phyloP scores from a whole-genome alignment of 1,140 invertebrate species.

The Drosophila suzukii region DNA sequence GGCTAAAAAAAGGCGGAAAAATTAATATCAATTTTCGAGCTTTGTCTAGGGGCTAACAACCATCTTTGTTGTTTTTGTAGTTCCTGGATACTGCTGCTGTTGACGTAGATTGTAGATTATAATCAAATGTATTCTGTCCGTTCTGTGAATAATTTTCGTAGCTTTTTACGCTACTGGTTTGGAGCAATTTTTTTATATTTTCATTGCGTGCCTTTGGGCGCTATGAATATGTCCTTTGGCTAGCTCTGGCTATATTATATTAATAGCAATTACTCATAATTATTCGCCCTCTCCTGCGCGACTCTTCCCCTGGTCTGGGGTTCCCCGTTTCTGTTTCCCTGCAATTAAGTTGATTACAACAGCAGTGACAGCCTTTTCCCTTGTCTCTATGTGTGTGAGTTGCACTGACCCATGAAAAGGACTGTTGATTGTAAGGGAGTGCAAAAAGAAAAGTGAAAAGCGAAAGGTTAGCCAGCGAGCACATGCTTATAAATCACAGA shows the following conservation, averaged over 20 bases:
- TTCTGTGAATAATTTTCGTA: slow-evolving; percentile 37
- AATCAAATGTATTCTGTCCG: slow-evolving; percentile 55
- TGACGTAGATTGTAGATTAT: slow-evolving; percentile 67
- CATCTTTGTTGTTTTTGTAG: slow-evolving; percentile 30
- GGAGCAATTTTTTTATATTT: slow-evolving; percentile 47
- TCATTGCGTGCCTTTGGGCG: slow-evolving; percentile 68
- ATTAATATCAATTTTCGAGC: slow-evolving; percentile 82
- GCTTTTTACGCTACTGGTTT: slow-evolving; percentile 23
- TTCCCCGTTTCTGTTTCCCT: slow-evolving; percentile 5
- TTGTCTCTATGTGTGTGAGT: slow-evolving; percentile 12
- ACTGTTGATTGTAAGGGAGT: slow-evolving; percentile 26
- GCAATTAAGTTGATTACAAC: slow-evolving; percentile 78
- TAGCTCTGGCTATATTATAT: slow-evolving; percentile 65
- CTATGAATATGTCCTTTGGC: slow-evolving; percentile 62
- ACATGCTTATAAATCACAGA: slow-evolving; percentile 54
- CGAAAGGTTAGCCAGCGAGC: slow-evolving; percentile 32
- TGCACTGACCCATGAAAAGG: slow-evolving; percentile 49
- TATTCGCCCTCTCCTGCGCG: slow-evolving; percentile 49
- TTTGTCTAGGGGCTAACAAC: slow-evolving; percentile 68
- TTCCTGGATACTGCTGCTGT: slow-evolving; percentile 40
- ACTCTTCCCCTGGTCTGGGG: background rate
- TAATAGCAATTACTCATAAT: slow-evolving; percentile 80
- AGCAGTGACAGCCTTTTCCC: slow-evolving; percentile 36
- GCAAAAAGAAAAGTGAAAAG: slow-evolving; percentile 19
- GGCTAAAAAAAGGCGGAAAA: slow-evolving; percentile 45